Conservation (phyloP, 2,888 invertebrate species). For the Thymelicus lineola region DNA sequence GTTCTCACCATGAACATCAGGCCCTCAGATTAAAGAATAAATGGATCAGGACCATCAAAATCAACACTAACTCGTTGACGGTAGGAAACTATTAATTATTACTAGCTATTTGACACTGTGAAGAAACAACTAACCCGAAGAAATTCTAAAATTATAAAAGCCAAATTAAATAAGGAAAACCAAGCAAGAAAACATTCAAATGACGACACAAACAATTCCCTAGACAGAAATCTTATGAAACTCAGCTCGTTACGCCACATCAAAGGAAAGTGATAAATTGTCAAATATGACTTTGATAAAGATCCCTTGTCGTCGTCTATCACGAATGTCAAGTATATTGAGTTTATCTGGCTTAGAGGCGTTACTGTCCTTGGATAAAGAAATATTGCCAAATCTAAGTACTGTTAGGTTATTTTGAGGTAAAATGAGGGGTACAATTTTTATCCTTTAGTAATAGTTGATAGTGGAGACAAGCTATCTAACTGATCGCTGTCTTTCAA, state of each 20-base stretch:
- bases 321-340: conserved; percentile 39
- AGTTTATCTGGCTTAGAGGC: conserved; percentile 32
- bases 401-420: conserved; percentile 14
- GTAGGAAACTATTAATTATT: not conserved
- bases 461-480: too few relatives aligned
- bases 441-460: not conserved
- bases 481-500: too few relatives aligned
- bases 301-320: conserved; percentile 47
- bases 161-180: conserved; percentile 7
- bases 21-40: too few relatives aligned
- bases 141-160: not conserved
- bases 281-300: conserved; percentile 41
- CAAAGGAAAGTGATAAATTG: conserved; percentile 36
- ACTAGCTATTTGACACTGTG: too few relatives aligned
- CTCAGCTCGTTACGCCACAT: conserved; percentile 31
- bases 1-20: too few relatives aligned
- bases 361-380: conserved; percentile 31
- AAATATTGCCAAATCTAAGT: conserved; percentile 27
- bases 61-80: not conserved
- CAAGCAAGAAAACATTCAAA: conserved; percentile 7
- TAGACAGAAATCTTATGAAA: conserved; percentile 35
- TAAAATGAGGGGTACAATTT: conserved; percentile 1
- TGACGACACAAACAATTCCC: conserved; percentile 10
- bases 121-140: not conserved
- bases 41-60: too few relatives aligned